Base-by-base conservation (phyloP, 2,888 invertebrate species). In the Drosophila pegasa region DNA sequence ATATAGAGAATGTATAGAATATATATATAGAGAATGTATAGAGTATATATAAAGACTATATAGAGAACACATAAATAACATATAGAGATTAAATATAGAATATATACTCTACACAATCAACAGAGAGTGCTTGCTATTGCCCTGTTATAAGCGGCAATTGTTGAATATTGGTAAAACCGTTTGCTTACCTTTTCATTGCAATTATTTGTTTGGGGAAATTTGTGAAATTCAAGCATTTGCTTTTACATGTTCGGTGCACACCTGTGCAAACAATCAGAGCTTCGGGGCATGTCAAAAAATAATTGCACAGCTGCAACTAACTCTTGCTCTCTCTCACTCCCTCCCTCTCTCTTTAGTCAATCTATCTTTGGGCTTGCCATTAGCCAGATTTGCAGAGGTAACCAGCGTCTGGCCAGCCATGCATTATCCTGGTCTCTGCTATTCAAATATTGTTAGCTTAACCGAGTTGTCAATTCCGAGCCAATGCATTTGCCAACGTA, bases 371-470 rank as follows among this genome's bases (percentile, higher is more conserved):
- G 18, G 35, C 22, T 27, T 61, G 64, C 64, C 75, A 81, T 81
- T 78, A 81, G 81, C 71, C 61, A 67, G 81, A 81, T 81, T 78
- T 67, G 65, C 50, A 48, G 58, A 57, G 65, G 58, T 62, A 73
- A 80, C 80, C 80, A 56, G 57, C 55, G 50, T 54, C 58, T 63
- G 59, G 55, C 59, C 55, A 71, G 58, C 58, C 71, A 64, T 63
- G 63, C 64, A 71, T 71, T 69, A 69, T 70, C 69, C 62, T 69
- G 69, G 71, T 57, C 52, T 68, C 52, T 68, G 45, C 84, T 79
- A 80, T 80, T 78, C 80, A 84, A 80, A 80, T 84, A 80, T 84
- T 80, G 80, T 80, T 80, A 81, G 80, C 75, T 80, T 80, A 84
- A 84, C 84, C 84, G 78, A 80, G 78, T 84, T 80, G 84, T 84